Base-by-base conservation (phyloP, 2,888 invertebrate species). In the Hyposoter didymator region DNA sequence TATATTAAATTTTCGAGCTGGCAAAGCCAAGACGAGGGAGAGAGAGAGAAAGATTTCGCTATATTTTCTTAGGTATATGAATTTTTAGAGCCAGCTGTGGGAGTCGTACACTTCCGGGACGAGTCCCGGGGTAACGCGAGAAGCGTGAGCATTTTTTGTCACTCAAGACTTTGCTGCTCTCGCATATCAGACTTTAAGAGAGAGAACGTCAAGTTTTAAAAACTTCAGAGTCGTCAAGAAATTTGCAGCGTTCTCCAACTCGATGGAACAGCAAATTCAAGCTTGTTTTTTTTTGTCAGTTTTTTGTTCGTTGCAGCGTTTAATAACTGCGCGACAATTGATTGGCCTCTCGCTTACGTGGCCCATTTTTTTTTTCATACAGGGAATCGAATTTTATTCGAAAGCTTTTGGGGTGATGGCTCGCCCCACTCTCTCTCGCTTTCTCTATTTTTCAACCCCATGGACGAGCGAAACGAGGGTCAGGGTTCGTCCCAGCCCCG, bases 401-500 rank as follows among this genome's bases (percentile, higher is more conserved):
- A 85, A 82, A 85, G 85, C 85, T 82, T 75, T 67, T 59, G 59
- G 55, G 72, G 35, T 39, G 75, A 75, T 62, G 17, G 47, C 62
- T 69, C 64, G 22, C 70, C 35, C 75, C 45, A 35, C 62, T 62
- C 35, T 59, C 59, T 52, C 78, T 35, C 75, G n/a, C n/a, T n/a
- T n/a, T 55, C 12, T 69, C 14, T 59, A 45, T 59, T 72, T 73
- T 73, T 80, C 80, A 80, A 69, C 73, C 78, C 76, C 75, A 55
- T 82, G 85, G 78, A 79, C 80, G 80, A 76, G 82, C 52, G 72
- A 87, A 85, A 85, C 83, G 87, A 88, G 88, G 87, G 88, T 86
- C 84, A 87, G 84, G 84, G 85, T 85, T 85, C 87, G 88, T 88
- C 88, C 87, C 89, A 88, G 84, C 87, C 67, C 74, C 88, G 91